Conservation (phyloP, 2,888 invertebrate genomes). For the Chironomus riparius region DNA sequence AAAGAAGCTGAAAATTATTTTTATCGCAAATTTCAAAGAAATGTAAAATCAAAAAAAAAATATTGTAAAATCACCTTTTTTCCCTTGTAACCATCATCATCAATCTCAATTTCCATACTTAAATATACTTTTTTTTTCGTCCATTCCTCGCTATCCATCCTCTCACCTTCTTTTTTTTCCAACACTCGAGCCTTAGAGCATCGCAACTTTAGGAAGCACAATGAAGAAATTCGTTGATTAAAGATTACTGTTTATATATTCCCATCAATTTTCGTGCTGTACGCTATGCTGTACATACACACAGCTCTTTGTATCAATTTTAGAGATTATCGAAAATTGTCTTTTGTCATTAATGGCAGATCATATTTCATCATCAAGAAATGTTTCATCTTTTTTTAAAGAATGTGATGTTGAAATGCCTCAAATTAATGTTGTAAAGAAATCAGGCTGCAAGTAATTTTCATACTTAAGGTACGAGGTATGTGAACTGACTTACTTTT, state of each 20-base stretch:
- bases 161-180: too few relatives aligned
- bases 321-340: not conserved
- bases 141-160: too few relatives aligned
- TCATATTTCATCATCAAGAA: not conserved
- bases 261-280: not conserved
- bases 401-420: too few relatives aligned
- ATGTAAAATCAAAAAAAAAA: too few relatives aligned
- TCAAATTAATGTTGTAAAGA: too few relatives aligned
- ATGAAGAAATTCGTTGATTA: not conserved
- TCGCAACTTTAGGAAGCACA: not conserved
- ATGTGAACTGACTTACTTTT: too few relatives aligned
- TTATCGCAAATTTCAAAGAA: not conserved
- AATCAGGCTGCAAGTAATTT: too few relatives aligned
- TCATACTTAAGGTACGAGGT: too few relatives aligned
- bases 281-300: not conserved
- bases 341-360: not conserved
- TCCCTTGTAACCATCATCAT: slow-evolving; percentile 3
- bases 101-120: slow-evolving; percentile 17
- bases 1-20: slow-evolving; percentile 18
- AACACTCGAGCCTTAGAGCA: too few relatives aligned
- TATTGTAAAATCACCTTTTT: not conserved
- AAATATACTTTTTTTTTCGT: not conserved
- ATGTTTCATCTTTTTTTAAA: not conserved
- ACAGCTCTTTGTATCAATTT: not conserved
- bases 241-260: slow-evolving; percentile 8